Base-by-base conservation (phyloP, 2,888 invertebrate species). In the Anticlea derivata region DNA sequence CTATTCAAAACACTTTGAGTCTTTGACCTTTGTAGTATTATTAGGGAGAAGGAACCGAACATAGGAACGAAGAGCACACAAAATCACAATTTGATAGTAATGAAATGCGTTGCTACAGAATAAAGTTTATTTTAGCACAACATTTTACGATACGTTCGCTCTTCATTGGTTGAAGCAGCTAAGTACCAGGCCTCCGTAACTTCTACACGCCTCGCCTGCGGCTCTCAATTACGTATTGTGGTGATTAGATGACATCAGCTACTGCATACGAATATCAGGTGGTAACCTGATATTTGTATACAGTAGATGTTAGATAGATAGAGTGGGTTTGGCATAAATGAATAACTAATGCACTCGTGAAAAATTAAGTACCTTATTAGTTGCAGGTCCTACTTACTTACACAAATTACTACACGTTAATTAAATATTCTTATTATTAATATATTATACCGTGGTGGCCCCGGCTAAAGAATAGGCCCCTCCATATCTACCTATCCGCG, bases 11-110 rank as follows among this genome's bases (percentile, higher is more conserved):
- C 1, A 46, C 22, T 33, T 23, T 47, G 5, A 33, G 47, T 47
- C 22, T 33, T 23, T 47, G 5, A 33, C 52, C 52, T 47, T 52
- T 41, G 6, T 2, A 13, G 24, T 46, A 46, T 31, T 46, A 40
- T 34, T 45, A 50, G 46, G 30, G 11, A 30, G 8, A n/a, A n/a
- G n/a, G n/a, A 10, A 27, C n/a, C 6, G 26, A 24, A n/a, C 27
- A 22, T 12, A 24, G 17, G 2, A 17, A 11, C 2, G 10, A 10
- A 10, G 1, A 12, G 7, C 22, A 29, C 40, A 24, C 13, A 11
- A 31, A 20, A 34, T 22, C 33, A 20, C 34, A 12, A 1, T n/a
- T 6, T 17, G 0, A 31, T 23, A 26, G 8, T 40, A 8, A 12
- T 22, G 12, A 5, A 37, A 31, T 26, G 5, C 47, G 11, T 31